Percentiles rank a stretch among this genome's conserved stretches.
Conservation (phyloP, 2,888 invertebrate species). For the Gymnoscelis rufifasciata region DNA sequence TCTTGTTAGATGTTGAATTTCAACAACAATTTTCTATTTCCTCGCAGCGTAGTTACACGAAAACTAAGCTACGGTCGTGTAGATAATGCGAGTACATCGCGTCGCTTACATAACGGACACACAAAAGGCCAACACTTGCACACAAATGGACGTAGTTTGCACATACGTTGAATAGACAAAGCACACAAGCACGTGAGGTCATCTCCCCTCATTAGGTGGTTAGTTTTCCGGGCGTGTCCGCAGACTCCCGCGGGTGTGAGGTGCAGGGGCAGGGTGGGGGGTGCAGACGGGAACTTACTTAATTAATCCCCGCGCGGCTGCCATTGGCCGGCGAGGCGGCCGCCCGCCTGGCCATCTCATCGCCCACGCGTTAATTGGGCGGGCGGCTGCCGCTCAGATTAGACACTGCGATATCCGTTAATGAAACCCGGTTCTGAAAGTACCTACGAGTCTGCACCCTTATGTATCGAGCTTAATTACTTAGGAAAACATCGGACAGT, state of each 20-base stretch:
- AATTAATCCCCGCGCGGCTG: constrained; percentile 77
- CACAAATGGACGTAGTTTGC: constrained; percentile 66
- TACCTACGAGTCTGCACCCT: constrained; percentile 28
- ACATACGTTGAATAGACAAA: constrained; percentile 64
- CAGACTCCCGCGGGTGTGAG: constrained; percentile 65
- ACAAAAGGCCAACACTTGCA: constrained; percentile 64
- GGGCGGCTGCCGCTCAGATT: constrained; percentile 61
- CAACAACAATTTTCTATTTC: constrained; percentile 31
- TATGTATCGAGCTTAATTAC: constrained; percentile 13
- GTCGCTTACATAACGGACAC: constrained; percentile 59
- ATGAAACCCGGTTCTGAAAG: constrained; percentile 58
- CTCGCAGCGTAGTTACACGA: constrained; percentile 27
- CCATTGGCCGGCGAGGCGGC: constrained; percentile 69
- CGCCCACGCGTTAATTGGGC: constrained; percentile 78
- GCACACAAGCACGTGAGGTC: constrained; percentile 76
- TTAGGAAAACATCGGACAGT: constrained; percentile 1
- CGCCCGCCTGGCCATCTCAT: constrained; percentile 66
- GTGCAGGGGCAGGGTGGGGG: constrained; percentile 47
- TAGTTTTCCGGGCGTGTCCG: constrained; percentile 79
- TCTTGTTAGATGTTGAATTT: constrained; percentile 30
- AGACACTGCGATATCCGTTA: constrained; percentile 55
- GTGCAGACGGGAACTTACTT: constrained; percentile 73
- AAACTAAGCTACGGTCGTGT: constrained; percentile 32
- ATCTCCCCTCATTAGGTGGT: constrained; percentile 80
- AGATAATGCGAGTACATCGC: constrained; percentile 43